These are phyloP conservation scores for Darevskia nairensis DNA, from an alignment of 2,797 vertebrate species.

Conservation along the genomic window DNA sequence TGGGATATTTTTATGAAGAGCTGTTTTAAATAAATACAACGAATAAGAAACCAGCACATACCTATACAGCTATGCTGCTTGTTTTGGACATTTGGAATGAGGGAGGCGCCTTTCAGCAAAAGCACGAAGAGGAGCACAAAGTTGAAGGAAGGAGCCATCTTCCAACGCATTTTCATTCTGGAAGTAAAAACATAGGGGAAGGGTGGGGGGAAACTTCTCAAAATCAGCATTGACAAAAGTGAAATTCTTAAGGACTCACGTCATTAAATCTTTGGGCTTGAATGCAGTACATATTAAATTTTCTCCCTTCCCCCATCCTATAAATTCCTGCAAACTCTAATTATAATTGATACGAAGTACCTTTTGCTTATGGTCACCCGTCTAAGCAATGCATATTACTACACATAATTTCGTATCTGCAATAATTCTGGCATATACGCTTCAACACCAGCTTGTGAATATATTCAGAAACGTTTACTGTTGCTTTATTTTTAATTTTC, in stretches of 20 bases:
- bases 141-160: slow-evolving; percentile 37
- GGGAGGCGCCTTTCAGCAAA: slow-evolving; percentile 50
- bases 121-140: slow-evolving; percentile 55
- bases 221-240: not conserved
- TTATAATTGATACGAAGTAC: no score
- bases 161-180: slow-evolving; percentile 59
- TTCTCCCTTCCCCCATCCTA: no score
- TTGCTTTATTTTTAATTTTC: no score
- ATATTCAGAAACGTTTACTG: no score
- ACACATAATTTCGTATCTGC: no score
- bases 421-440: no score
- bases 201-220: not conserved
- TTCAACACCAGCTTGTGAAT: no score
- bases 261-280: no score
- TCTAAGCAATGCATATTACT: no score
- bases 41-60: slow-evolving; percentile 50
- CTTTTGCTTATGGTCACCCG: no score
- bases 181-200: slow-evolving; percentile 9
- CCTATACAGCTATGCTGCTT: slow-evolving; percentile 51
- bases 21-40: slow-evolving; percentile 26
- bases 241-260: not conserved
- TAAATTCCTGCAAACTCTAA: no score
- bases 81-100: not conserved
- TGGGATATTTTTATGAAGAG: slow-evolving; percentile 6
- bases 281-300: no score